A percentile compares a stretch with the other conserved stretches of the same genome.
These are phyloP conservation scores for Quadroppia sp. DNA, from an alignment of 2,888 invertebrate genomes.

Conservation along the genomic window DNA sequence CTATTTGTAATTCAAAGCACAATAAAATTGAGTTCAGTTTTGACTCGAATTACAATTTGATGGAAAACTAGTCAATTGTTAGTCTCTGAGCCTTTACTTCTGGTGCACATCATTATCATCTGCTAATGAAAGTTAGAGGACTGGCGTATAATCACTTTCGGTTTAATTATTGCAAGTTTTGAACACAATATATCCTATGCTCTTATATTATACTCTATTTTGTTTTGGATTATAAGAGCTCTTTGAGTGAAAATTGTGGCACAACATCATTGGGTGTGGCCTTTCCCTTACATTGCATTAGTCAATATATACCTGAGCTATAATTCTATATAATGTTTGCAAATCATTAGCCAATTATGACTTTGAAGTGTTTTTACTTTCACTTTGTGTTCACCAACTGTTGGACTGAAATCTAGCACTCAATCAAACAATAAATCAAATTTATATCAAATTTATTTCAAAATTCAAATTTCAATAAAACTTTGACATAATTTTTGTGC, in stretches of 20 bases:
- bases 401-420: neutral
- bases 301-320: neutral
- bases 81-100: neutral
- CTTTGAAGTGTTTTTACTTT: constrained; percentile 25
- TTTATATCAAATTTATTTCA: neutral
- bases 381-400: neutral
- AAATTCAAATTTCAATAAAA: neutral
- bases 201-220: neutral
- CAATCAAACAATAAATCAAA: constrained; percentile 18
- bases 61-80: neutral
- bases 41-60: constrained; percentile 15
- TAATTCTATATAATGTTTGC: constrained; percentile 14
- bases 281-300: neutral
- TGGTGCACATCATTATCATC: constrained; percentile 15
- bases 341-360: constrained; percentile 25
- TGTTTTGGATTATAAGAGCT: neutral
- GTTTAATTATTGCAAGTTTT: constrained; percentile 23
- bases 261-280: constrained; percentile 20
- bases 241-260: neutral
- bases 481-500: neutral
- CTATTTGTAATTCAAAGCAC: neutral
- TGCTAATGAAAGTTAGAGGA: constrained; percentile 18
- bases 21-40: neutral
- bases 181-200: neutral
- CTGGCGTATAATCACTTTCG: constrained; percentile 18